phyloP scores from a whole-genome alignment of 2,797 vertebrate genomes.

The Eulemur mongoz region DNA sequence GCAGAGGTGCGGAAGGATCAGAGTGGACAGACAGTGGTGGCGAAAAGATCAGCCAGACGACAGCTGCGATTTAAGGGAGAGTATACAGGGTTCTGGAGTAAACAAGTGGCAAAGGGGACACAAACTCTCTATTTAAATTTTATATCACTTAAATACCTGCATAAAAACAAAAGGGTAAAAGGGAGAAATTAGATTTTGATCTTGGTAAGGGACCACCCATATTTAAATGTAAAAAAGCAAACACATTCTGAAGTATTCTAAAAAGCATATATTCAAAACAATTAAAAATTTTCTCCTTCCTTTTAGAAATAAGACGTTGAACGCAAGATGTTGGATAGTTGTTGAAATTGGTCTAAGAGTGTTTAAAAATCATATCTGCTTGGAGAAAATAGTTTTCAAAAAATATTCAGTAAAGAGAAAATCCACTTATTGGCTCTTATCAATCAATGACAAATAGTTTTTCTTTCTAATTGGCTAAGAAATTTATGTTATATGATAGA shows the following conservation, averaged over 20 bases:
- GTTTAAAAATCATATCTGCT: background rate
- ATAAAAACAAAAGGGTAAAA: background rate
- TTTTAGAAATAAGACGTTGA: background rate
- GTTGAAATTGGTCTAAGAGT: background rate
- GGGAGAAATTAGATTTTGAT: background rate
- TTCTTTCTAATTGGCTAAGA: background rate
- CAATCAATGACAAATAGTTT: background rate
- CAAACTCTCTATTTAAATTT: background rate
- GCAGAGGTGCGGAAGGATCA: background rate
- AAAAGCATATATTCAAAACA: background rate
- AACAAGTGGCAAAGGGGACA: background rate
- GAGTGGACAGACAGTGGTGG: background rate
- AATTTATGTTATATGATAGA: background rate
- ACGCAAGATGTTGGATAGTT: background rate
- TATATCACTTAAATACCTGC: background rate
- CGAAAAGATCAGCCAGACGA: too few species aligned
- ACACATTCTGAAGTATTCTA: background rate
- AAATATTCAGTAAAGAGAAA: conserved; percentile 31
- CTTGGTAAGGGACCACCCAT: background rate
- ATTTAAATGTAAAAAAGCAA: background rate
- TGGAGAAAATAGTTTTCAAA: background rate
- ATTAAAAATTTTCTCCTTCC: background rate
- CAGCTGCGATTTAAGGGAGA: too few species aligned
- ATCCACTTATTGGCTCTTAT: background rate
- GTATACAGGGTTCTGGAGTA: background rate